These are phyloP conservation scores for Chloroceryle aenea DNA, from an alignment of 2,113 vertebrate species.

Conservation along the genomic window DNA sequence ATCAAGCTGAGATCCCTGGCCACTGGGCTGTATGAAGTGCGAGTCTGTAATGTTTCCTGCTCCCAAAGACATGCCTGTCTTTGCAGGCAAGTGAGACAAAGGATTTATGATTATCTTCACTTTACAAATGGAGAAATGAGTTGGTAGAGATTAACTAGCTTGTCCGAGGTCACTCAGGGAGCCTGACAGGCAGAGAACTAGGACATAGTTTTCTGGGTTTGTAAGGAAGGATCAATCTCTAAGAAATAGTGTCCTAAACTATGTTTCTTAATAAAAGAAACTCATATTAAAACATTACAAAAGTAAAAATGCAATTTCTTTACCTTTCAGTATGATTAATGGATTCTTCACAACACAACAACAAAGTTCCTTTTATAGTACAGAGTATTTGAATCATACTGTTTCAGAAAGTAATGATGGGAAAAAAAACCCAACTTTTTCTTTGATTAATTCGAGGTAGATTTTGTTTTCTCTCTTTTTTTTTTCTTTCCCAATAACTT, in stretches of 20 bases:
- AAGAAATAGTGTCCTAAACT: slow-evolving; percentile 5
- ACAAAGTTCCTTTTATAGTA: slow-evolving; percentile 37
- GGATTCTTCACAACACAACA: slow-evolving; percentile 39
- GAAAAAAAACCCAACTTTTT: neutral
- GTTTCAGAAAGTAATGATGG: slow-evolving; percentile 15
- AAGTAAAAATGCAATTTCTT: slow-evolving; percentile 69
- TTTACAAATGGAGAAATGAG: slow-evolving; percentile 14
- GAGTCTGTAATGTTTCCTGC: neutral
- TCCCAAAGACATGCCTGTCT: neutral
- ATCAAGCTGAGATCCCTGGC: neutral
- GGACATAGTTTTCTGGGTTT: slow-evolving; percentile 3
- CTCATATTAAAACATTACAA: slow-evolving; percentile 54
- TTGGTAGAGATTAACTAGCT: slow-evolving; percentile 7
- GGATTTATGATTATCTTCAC: neutral
- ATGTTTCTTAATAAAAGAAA: slow-evolving; percentile 60
- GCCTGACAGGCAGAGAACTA: neutral
- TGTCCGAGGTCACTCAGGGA: slow-evolving; percentile 35
- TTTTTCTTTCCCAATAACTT: neutral
- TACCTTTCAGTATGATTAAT: slow-evolving; percentile 70
- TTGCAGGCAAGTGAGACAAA: neutral
- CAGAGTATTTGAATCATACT: neutral
- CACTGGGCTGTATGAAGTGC: neutral
- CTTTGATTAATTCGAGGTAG: slow-evolving; percentile 27
- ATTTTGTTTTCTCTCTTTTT: neutral
- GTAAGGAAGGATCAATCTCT: neutral